Conservation (phyloP, 1,140 invertebrate genomes). For the Diuraphis noxia region DNA sequence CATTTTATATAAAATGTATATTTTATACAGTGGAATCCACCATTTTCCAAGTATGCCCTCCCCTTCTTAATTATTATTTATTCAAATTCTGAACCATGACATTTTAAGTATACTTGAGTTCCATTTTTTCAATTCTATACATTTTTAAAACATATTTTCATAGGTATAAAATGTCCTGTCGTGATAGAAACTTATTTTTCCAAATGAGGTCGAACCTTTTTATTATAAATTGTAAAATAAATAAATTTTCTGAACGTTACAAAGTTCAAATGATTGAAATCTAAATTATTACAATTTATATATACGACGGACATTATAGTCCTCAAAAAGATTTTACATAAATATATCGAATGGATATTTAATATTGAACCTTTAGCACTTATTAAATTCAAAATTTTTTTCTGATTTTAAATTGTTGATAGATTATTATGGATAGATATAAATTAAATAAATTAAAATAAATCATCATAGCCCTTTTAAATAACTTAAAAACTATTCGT, state of each 20-base stretch:
- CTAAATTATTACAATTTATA: neutral
- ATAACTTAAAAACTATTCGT: neutral
- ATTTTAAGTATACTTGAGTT: neutral
- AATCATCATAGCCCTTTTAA: neutral
- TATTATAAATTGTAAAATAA: neutral
- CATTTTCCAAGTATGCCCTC: neutral
- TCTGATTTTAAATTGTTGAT: neutral
- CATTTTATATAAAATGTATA: neutral
- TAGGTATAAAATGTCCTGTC: no score
- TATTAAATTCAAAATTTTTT: neutral
- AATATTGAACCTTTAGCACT: neutral
- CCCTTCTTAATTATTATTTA: neutral
- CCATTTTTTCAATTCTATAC: neutral
- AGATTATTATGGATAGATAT: no score
- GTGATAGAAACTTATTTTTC: neutral
- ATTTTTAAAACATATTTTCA: neutral
- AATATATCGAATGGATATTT: neutral
- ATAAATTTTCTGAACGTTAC: neutral
- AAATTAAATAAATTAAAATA: neutral
- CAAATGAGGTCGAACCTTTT: no score
- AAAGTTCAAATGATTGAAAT: neutral
- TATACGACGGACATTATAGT: neutral
- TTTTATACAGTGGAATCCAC: neutral
- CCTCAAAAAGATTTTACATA: neutral
- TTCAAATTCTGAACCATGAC: neutral